Base-by-base conservation (phyloP, 1,140 invertebrate genomes). In the Drosophila santomea region DNA sequence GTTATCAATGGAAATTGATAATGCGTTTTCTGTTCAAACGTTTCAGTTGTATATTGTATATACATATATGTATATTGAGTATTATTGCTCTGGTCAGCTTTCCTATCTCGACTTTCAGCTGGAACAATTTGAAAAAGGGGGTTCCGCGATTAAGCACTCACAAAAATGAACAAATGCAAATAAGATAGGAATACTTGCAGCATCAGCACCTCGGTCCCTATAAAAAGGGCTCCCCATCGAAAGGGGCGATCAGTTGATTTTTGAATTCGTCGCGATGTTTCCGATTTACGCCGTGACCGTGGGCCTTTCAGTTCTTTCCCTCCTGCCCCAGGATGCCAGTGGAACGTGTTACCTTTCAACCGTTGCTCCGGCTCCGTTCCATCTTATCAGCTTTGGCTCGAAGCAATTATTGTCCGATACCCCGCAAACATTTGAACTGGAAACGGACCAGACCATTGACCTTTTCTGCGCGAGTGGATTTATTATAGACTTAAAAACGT, bases 391-490 rank as follows among this genome's bases (percentile, higher is more conserved):
- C 1, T 61, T 61, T 25, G 59, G 59, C 1, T 41, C 59, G n/a
- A 52, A 52, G 12, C 23, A n/a, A 3, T 1, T 61, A 11, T 4
- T 52, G 15, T 52, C 38, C 2, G 12, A 41, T 11, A 20, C 48
- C 10, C 0, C 7, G 14, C 3, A 3, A 3, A 6, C 2, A 2
- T 28, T 28, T 12, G 15, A 32, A 32, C 15, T 23, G 4, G 48
- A 61, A n/a, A 1, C 6, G 0, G 12, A 14, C 2, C 35, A 52
- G 11, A 10, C 47, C 5, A 20, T 61, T 20, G 14, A 43, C 0
- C 10, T 69, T 5, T 56, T 17, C 14, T 68, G 66, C 14, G 63
- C 14, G 4, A 28, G 48, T 3, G 66, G 66, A 32, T 68, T 69
- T 15, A 0, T 7, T 1, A 10, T n/a, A 10, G 3, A 8, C 7